Conservation (phyloP, 2,797 vertebrate genomes). For the Huso huso region DNA sequence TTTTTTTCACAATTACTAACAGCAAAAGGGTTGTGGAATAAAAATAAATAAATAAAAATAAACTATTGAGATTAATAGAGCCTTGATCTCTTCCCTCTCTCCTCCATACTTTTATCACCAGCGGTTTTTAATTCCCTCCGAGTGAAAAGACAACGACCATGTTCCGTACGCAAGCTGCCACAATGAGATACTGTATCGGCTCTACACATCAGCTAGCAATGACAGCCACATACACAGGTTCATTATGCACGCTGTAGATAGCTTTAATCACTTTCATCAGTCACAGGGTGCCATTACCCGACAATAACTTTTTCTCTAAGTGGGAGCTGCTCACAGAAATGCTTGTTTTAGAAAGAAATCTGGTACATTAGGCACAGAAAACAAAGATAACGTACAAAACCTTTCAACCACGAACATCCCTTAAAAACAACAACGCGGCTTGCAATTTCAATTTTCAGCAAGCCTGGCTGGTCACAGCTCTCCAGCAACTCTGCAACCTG, state of each 20-base stretch:
- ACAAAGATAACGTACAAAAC: background rate
- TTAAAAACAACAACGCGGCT: too few species aligned
- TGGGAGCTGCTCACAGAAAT: background rate
- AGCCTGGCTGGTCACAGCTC: too few species aligned
- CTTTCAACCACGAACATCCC: too few species aligned
- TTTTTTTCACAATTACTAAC: constrained; percentile 24
- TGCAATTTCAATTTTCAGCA: too few species aligned
- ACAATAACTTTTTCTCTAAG: background rate
- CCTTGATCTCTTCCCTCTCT: constrained; percentile 15
- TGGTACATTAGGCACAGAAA: constrained; percentile 4
- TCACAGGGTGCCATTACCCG: background rate
- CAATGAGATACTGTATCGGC: background rate
- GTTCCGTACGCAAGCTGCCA: constrained; percentile 4
- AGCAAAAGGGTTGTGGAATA: background rate
- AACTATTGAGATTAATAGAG: constrained; percentile 20
- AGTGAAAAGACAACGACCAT: constrained; percentile 1
- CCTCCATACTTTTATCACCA: constrained; percentile 16
- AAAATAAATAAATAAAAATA: background rate
- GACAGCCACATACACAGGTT: background rate
- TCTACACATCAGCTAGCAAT: background rate
- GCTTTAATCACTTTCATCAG: background rate
- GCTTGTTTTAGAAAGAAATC: background rate
- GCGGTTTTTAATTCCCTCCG: constrained; percentile 13
- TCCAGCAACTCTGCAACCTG: too few species aligned
- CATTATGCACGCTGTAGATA: background rate